Base-by-base conservation (phyloP, 2,797 vertebrate genomes). In the Hippoglossus hippoglossus region DNA sequence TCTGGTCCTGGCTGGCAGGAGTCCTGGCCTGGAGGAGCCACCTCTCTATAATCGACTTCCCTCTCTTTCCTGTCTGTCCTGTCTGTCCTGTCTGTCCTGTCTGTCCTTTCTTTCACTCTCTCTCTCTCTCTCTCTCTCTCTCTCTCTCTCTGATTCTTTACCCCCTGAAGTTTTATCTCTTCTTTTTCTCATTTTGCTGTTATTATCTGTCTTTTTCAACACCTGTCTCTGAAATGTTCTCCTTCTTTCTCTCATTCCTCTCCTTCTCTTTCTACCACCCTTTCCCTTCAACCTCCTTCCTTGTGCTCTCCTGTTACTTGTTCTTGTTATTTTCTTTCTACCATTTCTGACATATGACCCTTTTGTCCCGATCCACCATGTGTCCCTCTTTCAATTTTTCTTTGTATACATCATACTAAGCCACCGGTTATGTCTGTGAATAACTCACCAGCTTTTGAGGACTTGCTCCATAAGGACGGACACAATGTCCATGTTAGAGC, bases 1-100 rank as follows among this genome's bases (percentile, higher is more conserved):
- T 92, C 91, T 94, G 93, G 92, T 94, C 92, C 92, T 93, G 93
- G 93, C 92, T 91, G 92, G 87, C 93, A 94, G 93, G 93, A 91
- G 89, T 93, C 91, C 90, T 90, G 91, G 92, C 90, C 92, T 93
- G 89, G 80, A 91, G 90, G 89, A 93, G 81, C 87, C 87, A 83
- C 87, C 83, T 89, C 82, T 91, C 77, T 90, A 44, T 82, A 76
- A 85, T 81, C 71, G 28, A 49, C 64, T 61, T 72, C 65, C 63
- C 50, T 39, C 31, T 41, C 58, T 66, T 28, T 72, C 60, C 24
- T 13, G 55, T 61, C 46, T 34, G 24, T 75, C 41, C 46, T 57
- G 36, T 49, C 53, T 67, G 54, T 13, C 26, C 21, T 28, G 34
- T 49, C 53, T 67, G 54, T 13, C 26, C 21, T 28, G 34, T 58